Evolutionary conservation across 2,888 invertebrate species (phyloP).

Genomic region (Volucella inflata): DNA sequence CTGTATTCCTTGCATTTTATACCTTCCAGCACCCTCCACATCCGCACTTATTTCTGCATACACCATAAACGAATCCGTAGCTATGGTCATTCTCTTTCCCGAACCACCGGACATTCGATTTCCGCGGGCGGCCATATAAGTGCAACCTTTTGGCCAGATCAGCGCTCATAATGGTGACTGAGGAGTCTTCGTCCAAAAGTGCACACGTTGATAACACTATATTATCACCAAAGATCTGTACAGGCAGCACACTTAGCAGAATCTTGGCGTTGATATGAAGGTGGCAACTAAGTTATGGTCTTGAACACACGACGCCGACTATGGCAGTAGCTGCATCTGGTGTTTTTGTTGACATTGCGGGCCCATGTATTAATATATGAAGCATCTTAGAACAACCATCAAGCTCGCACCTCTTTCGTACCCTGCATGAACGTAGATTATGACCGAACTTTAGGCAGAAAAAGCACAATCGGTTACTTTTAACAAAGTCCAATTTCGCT

Average conservation of each 20-base stretch:
- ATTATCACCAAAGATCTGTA: conserved; percentile 45
- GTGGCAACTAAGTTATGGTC: conserved; percentile 22
- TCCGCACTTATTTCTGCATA: conserved; percentile 38
- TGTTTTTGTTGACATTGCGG: background rate
- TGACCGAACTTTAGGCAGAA: conserved; percentile 44
- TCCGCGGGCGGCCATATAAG: conserved; percentile 20
- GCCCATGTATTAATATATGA: conserved; percentile 46
- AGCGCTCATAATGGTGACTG: conserved; percentile 48
- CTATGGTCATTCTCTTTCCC: conserved; percentile 35
- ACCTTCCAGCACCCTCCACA: conserved; percentile 18
- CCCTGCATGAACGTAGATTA: conserved; percentile 27
- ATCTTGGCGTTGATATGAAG: conserved; percentile 30
- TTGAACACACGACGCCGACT: conserved; percentile 5
- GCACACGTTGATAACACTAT: conserved; percentile 45
- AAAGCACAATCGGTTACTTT: conserved; percentile 37
- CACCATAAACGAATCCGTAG: conserved; percentile 28
- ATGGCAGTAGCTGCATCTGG: background rate
- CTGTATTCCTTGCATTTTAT: conserved; percentile 35
- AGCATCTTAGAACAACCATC: conserved; percentile 44
- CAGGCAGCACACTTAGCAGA: conserved; percentile 47
- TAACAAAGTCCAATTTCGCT: conserved; percentile 48
- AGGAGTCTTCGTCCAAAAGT: conserved; percentile 61
- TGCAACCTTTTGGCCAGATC: conserved; percentile 7
- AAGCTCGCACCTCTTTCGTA: conserved; percentile 33
- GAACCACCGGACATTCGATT: conserved; percentile 61